A percentile compares a stretch with the other conserved stretches of the same genome.
These are phyloP conservation scores for Dolichoris vasculosae DNA, from an alignment of 1,140 invertebrate species.

Conservation along the genomic window DNA sequence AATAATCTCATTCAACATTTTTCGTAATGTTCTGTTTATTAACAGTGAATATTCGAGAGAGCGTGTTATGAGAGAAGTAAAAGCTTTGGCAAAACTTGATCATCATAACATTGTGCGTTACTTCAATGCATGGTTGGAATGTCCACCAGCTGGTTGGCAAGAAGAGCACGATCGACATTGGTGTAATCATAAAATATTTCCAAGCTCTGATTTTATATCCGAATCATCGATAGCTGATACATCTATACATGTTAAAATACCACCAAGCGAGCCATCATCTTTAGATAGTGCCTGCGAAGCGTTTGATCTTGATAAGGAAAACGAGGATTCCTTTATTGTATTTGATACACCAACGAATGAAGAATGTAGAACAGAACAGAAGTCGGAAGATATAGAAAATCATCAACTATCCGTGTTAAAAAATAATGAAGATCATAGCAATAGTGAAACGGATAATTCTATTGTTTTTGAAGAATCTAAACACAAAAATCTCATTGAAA, in stretches of 20 bases:
- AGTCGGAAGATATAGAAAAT: conserved; percentile 30
- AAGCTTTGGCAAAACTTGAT: conserved; percentile 94
- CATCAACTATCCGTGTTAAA: conserved; percentile 12
- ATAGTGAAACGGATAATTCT: conserved; percentile 47
- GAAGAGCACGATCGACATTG: conserved; percentile 84
- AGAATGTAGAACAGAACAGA: conserved; percentile 30
- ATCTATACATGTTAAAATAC: conserved; percentile 63
- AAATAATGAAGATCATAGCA: conserved; percentile 10
- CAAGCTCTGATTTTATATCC: conserved; percentile 63
- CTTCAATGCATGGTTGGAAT: conserved; percentile 95
- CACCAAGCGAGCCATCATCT: conserved; percentile 62
- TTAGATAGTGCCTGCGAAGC: conserved; percentile 67
- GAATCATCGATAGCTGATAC: conserved; percentile 59
- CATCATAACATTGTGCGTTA: conserved; percentile 96
- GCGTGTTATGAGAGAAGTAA: conserved; percentile 93
- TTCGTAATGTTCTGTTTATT: no score
- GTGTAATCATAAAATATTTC: conserved; percentile 69
- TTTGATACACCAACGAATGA: conserved; percentile 67
- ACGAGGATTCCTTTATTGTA: conserved; percentile 78
- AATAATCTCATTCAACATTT: no score
- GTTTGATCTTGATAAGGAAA: conserved; percentile 56
- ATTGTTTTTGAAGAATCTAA: conserved; percentile 58
- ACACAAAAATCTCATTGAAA: conserved; percentile 37
- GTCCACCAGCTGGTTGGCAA: conserved; percentile 91
- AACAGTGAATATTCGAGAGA: conserved; percentile 84